Base-by-base conservation (phyloP, 2,113 vertebrate genomes). In the Amphiprion ocellaris region DNA sequence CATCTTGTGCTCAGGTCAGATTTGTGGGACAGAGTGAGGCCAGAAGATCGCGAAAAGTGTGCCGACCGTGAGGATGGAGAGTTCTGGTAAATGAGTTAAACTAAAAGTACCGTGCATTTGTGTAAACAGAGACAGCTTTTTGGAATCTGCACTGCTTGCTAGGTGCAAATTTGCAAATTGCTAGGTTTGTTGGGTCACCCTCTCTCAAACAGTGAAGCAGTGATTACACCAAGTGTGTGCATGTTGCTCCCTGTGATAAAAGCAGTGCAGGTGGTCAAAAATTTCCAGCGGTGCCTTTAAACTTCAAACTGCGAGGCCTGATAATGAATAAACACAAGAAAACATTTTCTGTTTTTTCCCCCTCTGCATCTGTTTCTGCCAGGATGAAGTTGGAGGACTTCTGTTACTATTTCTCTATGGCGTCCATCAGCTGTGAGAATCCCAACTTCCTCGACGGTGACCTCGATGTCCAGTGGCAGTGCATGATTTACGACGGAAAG, bases 331-430 rank as follows among this genome's bases (percentile, higher is more conserved):
- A 33, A 33, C 33, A 33, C 33, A 7, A 33, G 33, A 33, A 33
- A 33, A 33, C 4, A 33, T 33, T 33, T 8, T 6, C 4, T 7
- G 7, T 7, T 33, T 33, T 33, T 14, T 56, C 24, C 10, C 26
- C 4, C 39, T 17, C 5, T 68, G 16, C 6, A 21, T 54, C 12
- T 50, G 12, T n/a, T 2, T 49, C 19, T n/a, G 1, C 41, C 62
- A 91, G 90, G 87, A 89, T 91, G 61, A 50, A 83, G 41, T 10
- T 91, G 73, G 69, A 76, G 16, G 85, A 91, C 67, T 89, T 89
- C 67, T 87, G 74, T 52, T 3, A 14, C 5, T 19, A 84, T 30
- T 91, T 81, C 28, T 0, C 1, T 0, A 1, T 19, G 0, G 0
- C 88, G 24, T 62, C 37, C 53, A 70, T 87, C 53, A 74, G 75